Base-by-base conservation (phyloP, 2,888 invertebrate species). In the Synanthedon myopaeformis region DNA sequence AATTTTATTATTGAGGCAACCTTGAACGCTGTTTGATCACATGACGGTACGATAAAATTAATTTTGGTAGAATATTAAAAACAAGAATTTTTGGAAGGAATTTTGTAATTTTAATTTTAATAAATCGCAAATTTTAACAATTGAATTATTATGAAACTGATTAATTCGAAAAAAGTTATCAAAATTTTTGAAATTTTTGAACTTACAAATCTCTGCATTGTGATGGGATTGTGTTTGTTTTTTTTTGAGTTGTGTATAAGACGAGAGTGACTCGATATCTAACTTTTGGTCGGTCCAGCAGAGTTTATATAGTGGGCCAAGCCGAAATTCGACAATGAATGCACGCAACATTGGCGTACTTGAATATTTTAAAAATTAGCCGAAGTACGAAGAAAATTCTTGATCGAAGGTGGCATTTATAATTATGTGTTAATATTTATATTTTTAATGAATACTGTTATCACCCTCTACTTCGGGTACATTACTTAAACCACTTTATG, bases 121-220 rank as follows among this genome's bases (percentile, higher is more conserved):
- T 35, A 35, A 35, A 10, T 10, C 3, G 1, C 35, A 0, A 10
- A 35, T 35, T 8, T 35, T 35, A 6, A 10, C 35, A 35, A 35
- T 35, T 35, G 35, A 28, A 10, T 35, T 35, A 35, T 35, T 35
- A 35, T 35, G 3, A 35, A 10, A 10, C 3, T 35, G 2, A 10
- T 8, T 8, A 2, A 35, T 35, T 35, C 10, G 35, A 35, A 5
- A 35, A 35, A 35, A 35, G 35, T 35, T 10, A 35, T 35, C 10
- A 35, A 35, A 35, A 35, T 35, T 35, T 35, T 35, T 35, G 35
- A 35, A 35, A 35, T 35, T 2, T 35, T 35, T 35, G 3, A 35
- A 83, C 85, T 85, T 75, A 85, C 85, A 69, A 85, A 70, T 71
- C 65, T 70, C 76, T 83, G 78, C 85, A 85, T 84, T 61, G 79